Percentiles rank a stretch among this genome's conserved stretches.
These are phyloP conservation scores for Anthophora plumipes DNA, from an alignment of 2,888 invertebrate genomes.

Conservation along the genomic window DNA sequence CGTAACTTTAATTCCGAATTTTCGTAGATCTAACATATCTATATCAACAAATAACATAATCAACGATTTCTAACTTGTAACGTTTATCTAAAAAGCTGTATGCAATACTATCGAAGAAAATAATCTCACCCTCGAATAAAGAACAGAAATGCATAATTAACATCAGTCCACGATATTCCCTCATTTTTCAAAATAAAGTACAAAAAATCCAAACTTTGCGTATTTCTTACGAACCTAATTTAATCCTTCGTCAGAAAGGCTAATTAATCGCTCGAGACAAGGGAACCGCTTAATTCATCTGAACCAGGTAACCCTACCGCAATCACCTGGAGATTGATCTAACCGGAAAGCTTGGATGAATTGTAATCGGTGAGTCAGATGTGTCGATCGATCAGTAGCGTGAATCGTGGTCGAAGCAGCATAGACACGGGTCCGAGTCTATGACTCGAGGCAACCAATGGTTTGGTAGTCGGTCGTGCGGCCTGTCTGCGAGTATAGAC, in stretches of 20 bases:
- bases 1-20: too few species aligned
- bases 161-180: too few species aligned
- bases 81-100: too few species aligned
- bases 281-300: background rate
- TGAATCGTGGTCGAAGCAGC: slow-evolving; percentile 64
- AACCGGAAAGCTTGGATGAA: slow-evolving; percentile 16
- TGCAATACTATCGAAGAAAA: too few species aligned
- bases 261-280: background rate
- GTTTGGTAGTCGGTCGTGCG: slow-evolving; percentile 59
- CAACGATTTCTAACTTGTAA: too few species aligned
- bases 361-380: slow-evolving; percentile 69
- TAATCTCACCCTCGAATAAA: too few species aligned
- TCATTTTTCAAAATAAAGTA: too few species aligned
- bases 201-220: too few species aligned
- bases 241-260: background rate
- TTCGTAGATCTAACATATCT: too few species aligned
- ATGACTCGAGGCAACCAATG: slow-evolving; percentile 38
- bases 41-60: too few species aligned
- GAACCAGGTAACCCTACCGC: background rate
- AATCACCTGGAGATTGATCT: slow-evolving; percentile 10
- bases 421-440: slow-evolving; percentile 28
- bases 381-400: slow-evolving; percentile 67
- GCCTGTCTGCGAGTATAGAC: slow-evolving; percentile 69
- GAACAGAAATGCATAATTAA: too few species aligned
- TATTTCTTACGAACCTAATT: background rate